These are phyloP conservation scores for Eudiplozoon nipponicum DNA, from an alignment of 2,888 invertebrate species.

Conservation along the genomic window DNA sequence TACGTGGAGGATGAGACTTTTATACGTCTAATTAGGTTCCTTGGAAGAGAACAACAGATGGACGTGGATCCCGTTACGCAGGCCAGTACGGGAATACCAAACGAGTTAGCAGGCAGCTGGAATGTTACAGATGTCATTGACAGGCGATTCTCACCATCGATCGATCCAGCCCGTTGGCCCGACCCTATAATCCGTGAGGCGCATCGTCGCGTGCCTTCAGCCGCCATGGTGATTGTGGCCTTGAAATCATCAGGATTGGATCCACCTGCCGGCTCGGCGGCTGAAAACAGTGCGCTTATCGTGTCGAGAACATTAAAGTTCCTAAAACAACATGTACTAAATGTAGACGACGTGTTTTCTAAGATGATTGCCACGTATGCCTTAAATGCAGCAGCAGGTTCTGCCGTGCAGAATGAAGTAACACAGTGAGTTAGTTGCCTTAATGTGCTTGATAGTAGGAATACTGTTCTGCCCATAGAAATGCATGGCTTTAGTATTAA, in stretches of 20 bases:
- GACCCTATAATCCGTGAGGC: conserved; percentile 3
- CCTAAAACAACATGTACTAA: conserved; percentile 47
- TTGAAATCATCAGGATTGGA: conserved; percentile 16
- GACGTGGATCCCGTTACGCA: background rate
- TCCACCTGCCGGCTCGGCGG: conserved; percentile 1
- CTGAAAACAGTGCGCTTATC: background rate
- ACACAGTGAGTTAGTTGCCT: background rate
- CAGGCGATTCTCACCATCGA: conserved; percentile 6
- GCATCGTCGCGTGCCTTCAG: conserved; percentile 3
- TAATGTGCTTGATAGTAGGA: background rate
- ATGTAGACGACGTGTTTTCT: conserved; percentile 40
- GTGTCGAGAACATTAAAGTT: conserved; percentile 28
- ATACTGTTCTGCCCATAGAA: background rate
- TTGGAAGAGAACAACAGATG: conserved; percentile 2
- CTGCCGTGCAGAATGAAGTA: background rate
- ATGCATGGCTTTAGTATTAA: background rate
- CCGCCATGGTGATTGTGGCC: conserved; percentile 7
- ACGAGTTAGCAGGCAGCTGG: conserved; percentile 6
- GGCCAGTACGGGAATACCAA: too few relatives aligned
- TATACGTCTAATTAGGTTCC: background rate
- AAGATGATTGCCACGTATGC: conserved; percentile 58
- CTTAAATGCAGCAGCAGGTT: conserved; percentile 24
- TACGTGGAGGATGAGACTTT: conserved; percentile 7
- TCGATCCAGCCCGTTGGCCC: background rate
- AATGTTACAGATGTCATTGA: conserved; percentile 6